Conservation (phyloP, 2,888 invertebrate species). For the Pherbina coryleti region DNA sequence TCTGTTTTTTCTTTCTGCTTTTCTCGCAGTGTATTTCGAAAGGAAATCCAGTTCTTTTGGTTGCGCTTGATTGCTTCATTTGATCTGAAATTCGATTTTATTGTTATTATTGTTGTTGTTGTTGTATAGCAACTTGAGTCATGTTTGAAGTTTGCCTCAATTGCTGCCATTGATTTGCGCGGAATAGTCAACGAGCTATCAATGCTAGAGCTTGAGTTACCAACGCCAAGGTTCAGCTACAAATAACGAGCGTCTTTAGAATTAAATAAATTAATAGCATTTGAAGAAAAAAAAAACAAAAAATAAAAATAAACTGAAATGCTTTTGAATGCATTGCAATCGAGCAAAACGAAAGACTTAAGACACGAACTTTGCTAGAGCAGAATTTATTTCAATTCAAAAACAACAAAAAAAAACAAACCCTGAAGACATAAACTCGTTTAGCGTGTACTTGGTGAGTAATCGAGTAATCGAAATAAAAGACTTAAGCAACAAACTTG, state of each 20-base stretch:
- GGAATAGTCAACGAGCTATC: not conserved
- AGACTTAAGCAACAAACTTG: not conserved
- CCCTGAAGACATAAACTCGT: not conserved
- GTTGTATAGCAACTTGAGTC: constrained; percentile 17
- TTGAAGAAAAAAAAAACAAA: not conserved
- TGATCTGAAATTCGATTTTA: constrained; percentile 19
- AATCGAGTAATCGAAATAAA: not conserved
- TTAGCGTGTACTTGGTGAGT: no score
- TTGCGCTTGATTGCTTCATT: constrained; percentile 23
- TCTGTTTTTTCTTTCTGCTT: not conserved
- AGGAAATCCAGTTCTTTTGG: constrained; percentile 32
- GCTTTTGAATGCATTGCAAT: no score
- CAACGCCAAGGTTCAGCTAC: not conserved
- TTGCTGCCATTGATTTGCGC: not conserved
- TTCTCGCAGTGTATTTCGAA: constrained; percentile 15
- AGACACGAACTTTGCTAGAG: not conserved
- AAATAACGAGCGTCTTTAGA: not conserved
- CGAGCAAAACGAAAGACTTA: not conserved
- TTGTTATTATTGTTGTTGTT: constrained; percentile 6
- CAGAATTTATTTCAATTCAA: not conserved
- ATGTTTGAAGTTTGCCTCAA: constrained; percentile 26
- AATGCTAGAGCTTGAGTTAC: not conserved
- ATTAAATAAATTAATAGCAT: constrained; percentile 2
- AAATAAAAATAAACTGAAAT: not conserved
- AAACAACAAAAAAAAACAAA: not conserved